A percentile compares a stretch with the other conserved stretches of the same genome.
Evolutionary conservation across 2,113 vertebrate species (phyloP).

Genomic region (Haemorhous mexicanus): DNA sequence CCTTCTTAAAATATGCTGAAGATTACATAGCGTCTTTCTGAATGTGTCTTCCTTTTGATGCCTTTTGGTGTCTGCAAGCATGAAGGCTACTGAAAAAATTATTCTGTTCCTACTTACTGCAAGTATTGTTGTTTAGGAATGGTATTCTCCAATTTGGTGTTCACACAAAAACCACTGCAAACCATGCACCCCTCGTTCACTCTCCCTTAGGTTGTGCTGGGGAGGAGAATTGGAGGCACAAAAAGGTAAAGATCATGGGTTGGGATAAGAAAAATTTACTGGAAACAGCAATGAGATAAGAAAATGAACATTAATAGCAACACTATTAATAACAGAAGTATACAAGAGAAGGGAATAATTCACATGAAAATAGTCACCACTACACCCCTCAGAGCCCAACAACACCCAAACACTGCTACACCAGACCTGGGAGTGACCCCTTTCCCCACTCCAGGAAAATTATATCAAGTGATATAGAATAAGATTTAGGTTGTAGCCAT

Average conservation of each 20-base stretch:
- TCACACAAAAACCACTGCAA: background rate
- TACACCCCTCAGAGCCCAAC: background rate
- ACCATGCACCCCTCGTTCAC: fast-evolving
- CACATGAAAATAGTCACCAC: no score
- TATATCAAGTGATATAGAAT: background rate
- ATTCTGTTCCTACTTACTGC: background rate
- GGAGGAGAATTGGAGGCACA: background rate
- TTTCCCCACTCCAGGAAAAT: background rate
- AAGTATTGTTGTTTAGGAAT: background rate
- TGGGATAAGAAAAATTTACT: background rate
- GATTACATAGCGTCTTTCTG: background rate
- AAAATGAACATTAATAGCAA: background rate
- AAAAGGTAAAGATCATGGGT: background rate
- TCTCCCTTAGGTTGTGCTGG: background rate
- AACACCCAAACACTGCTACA: background rate
- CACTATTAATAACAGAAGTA: background rate
- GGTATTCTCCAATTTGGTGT: background rate
- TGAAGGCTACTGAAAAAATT: background rate
- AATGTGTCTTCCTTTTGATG: background rate
- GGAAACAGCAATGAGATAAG: background rate
- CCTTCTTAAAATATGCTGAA: background rate
- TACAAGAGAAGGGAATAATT: background rate
- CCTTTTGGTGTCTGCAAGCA: background rate
- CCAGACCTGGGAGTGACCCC: background rate
- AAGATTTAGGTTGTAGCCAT: background rate